Base-by-base conservation (phyloP, 2,113 vertebrate species). In the Syngnathoides biaculeatus region DNA sequence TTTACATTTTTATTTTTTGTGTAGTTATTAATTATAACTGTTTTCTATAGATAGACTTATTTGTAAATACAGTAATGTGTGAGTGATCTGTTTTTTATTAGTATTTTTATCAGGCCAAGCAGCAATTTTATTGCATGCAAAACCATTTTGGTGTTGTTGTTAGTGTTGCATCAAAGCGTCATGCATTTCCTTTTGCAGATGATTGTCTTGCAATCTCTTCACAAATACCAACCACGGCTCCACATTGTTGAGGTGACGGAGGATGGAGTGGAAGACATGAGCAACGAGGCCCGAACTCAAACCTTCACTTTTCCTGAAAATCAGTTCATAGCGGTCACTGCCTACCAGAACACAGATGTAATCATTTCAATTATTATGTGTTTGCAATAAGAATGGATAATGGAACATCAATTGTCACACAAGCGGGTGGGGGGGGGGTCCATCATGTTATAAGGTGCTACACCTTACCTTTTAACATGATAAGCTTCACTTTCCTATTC, bases 281-380 rank as follows among this genome's bases (percentile, higher is more conserved):
- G 94, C 19, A 95, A 94, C 27, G 95, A 97, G 68, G 93, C 95
- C 6, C 94, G 98, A 87, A 96, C 95, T 0, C 97, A 99, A 63
- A 99, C 94, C 0, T 99, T 98, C 74, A 95, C 95, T 26, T 99
- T 99, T 71, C 94, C 96, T 1, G 97, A 99, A 88, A 98, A 95
- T 0, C 97, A 99, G 88, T 99, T 99, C 79, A 99, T 99, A 67
- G 97, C 97, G 0, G 97, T 99, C 71, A 99, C 97, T 0, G 97
- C 97, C 0, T 99, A 99, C 89, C 97, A 99, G 82, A 99, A 99
- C 79, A 99, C 97, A 1, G 96, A 99, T 24, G 97, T 99, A 92
- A 98, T 86, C 14, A 19, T 61, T 40, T 27, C 0, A 57, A n/a
- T 13, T 14, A 15, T 17, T n/a, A 14, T 52, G 11, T n/a, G 1